These are phyloP conservation scores for Cataglyphis rosenhaueri DNA, from an alignment of 2,888 invertebrate genomes.

Conservation along the genomic window DNA sequence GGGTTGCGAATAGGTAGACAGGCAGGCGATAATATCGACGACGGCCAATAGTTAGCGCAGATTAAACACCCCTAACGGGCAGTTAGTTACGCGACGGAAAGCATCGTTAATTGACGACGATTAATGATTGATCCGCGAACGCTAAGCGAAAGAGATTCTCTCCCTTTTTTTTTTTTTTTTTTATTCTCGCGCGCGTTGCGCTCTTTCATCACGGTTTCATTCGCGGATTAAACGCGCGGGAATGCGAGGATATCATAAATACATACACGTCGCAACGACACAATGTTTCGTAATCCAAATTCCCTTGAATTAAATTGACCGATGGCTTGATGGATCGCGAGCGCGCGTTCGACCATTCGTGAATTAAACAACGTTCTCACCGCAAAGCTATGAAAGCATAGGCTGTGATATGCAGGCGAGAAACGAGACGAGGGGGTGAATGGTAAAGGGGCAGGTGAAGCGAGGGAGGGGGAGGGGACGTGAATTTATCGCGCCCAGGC, in stretches of 20 bases:
- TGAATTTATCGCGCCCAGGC: constrained; percentile 47
- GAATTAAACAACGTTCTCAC: constrained; percentile 15
- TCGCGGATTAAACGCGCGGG: not conserved
- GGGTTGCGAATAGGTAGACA: not conserved
- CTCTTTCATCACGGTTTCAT: constrained; percentile 2
- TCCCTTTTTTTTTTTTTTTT: not conserved
- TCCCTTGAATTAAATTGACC: constrained; percentile 9
- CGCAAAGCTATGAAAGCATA: constrained; percentile 31
- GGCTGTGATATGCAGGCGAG: not conserved
- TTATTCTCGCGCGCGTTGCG: not conserved
- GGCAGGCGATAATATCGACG: constrained; percentile 27
- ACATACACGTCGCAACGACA: not conserved
- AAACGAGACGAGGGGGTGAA: not conserved
- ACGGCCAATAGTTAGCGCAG: not conserved
- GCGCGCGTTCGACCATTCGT: constrained; percentile 19
- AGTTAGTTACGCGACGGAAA: not conserved
- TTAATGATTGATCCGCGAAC: constrained; percentile 2
- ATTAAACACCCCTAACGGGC: constrained; percentile 8
- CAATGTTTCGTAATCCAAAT: constrained; percentile 16
- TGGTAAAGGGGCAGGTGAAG: not conserved
- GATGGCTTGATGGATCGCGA: not conserved
- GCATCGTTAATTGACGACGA: constrained; percentile 19
- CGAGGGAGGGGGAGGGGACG: not conserved
- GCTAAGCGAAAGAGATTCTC: not conserved
- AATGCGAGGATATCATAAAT: not conserved